Conservation (phyloP, 1,140 invertebrate genomes). For the Bombus confusus region DNA sequence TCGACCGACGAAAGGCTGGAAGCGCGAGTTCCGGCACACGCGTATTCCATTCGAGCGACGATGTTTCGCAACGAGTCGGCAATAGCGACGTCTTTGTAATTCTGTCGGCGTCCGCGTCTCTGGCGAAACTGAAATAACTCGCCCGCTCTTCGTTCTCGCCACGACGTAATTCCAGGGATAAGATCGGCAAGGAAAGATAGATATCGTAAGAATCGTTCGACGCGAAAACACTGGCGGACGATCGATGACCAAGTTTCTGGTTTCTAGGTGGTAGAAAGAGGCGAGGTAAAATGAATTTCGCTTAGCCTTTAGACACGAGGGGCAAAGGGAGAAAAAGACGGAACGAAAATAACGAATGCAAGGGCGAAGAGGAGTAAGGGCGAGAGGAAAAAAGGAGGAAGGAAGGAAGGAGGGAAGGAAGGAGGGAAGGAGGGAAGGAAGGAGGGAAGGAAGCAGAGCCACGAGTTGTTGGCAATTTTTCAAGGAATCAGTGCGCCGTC, state of each 20-base stretch:
- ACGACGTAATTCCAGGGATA: too few species aligned
- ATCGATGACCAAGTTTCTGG: background rate
- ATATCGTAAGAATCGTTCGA: background rate
- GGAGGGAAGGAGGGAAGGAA: constrained; percentile 29
- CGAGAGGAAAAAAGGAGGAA: background rate
- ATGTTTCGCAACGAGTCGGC: background rate
- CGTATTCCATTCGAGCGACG: too few species aligned
- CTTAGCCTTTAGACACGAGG: constrained; percentile 10
- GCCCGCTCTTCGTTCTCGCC: too few species aligned
- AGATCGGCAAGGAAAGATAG: background rate
- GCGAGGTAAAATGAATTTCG: constrained; percentile 41
- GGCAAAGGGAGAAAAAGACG: background rate
- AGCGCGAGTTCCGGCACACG: background rate
- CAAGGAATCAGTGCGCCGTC: constrained; percentile 74
- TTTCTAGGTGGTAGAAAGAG: background rate
- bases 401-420: too few species aligned
- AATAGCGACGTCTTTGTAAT: background rate
- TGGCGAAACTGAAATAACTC: background rate
- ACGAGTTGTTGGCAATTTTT: constrained; percentile 74
- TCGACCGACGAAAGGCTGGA: background rate
- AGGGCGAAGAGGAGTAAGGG: background rate
- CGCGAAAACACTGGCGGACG: background rate
- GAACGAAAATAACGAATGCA: background rate
- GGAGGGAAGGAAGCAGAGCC: constrained; percentile 18
- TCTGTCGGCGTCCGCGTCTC: background rate